phyloP scores from a whole-genome alignment of 1,140 invertebrate species.

The Telenomus remus region DNA sequence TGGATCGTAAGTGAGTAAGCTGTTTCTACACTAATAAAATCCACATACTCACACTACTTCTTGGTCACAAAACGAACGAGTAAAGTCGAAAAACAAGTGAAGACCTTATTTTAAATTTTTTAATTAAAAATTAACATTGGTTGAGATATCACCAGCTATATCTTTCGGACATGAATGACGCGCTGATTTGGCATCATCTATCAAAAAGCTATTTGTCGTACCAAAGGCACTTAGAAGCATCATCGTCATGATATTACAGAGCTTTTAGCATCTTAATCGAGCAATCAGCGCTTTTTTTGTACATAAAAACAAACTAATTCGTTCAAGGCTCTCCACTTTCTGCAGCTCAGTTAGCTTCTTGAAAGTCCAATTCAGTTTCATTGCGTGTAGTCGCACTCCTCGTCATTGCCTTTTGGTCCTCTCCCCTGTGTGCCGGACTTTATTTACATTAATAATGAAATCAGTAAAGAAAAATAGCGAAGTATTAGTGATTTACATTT shows the following conservation, averaged over 20 bases:
- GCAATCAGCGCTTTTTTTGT: not conserved
- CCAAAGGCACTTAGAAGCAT: not conserved
- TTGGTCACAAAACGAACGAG: too few relatives aligned
- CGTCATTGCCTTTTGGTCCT: not conserved
- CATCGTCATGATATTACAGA: not conserved
- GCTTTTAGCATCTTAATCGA: not conserved
- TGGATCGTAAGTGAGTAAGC: too few relatives aligned
- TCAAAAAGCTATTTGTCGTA: not conserved
- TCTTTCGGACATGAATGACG: too few relatives aligned
- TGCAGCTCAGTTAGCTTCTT: not conserved
- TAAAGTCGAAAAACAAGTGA: too few relatives aligned
- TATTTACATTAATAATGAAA: conserved; percentile 53
- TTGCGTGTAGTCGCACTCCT: conserved; percentile 9
- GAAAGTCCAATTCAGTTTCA: conserved; percentile 18
- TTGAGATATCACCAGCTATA: too few relatives aligned
- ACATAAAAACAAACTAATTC: not conserved
- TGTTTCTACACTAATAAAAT: too few relatives aligned
- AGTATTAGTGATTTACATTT: conserved; percentile 53
- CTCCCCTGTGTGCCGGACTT: conserved; percentile 13
- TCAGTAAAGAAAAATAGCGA: conserved; percentile 43
- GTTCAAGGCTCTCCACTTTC: not conserved
- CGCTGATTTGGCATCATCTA: too few relatives aligned
- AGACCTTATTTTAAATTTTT: too few relatives aligned
- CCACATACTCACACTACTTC: too few relatives aligned
- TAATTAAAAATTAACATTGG: too few relatives aligned